A percentile compares a stretch with the other conserved stretches of the same genome.
Conservation (phyloP, 2,113 vertebrate species). For the Nannobrachium achirus region DNA sequence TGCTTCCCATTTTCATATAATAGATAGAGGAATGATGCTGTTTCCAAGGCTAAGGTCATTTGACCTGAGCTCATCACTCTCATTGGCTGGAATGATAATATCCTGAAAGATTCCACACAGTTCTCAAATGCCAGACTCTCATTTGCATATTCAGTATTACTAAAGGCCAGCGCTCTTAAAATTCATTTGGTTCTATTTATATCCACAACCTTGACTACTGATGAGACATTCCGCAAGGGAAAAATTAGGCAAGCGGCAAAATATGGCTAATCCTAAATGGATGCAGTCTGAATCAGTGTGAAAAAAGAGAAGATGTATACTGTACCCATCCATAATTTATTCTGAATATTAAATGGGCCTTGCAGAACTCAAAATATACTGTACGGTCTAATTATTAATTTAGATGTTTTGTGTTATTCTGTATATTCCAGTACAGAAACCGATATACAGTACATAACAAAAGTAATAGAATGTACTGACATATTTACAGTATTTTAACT, state of each 20-base stretch:
- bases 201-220: constrained; percentile 75
- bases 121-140: constrained; percentile 72
- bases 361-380: too few relatives aligned
- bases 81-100: constrained; percentile 63
- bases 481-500: constrained; percentile 36
- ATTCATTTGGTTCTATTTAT: constrained; percentile 75
- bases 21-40: constrained; percentile 74
- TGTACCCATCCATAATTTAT: constrained; percentile 43
- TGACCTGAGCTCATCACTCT: constrained; percentile 69
- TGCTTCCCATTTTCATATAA: constrained; percentile 63
- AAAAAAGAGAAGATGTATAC: not conserved
- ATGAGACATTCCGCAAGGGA: constrained; percentile 59
- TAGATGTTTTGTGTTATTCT: constrained; percentile 32
- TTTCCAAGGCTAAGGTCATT: constrained; percentile 68
- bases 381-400: constrained; percentile 26
- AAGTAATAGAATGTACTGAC: constrained; percentile 43
- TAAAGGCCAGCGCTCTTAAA: constrained; percentile 75
- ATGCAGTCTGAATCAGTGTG: constrained; percentile 61
- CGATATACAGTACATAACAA: not conserved
- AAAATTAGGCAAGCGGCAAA: constrained; percentile 70
- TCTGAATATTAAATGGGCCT: constrained; percentile 38
- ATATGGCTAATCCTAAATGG: constrained; percentile 72
- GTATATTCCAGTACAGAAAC: constrained; percentile 23
- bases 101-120: constrained; percentile 70
- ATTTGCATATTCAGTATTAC: constrained; percentile 78